phyloP scores from a whole-genome alignment of 35 echinoderm and acorn worm species.

The Nesometra sesokonis region DNA sequence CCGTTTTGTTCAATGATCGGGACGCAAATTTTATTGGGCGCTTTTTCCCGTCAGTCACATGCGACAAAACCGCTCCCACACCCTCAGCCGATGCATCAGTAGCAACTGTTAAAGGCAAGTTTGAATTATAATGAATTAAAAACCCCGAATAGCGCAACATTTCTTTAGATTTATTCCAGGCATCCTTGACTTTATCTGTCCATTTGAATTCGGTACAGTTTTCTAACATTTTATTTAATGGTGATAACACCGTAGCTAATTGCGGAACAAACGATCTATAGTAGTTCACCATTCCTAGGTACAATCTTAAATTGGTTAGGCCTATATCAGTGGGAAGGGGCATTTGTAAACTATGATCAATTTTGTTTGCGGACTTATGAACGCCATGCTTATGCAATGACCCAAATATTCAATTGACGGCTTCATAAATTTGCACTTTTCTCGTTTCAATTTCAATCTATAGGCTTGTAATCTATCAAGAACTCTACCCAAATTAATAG shows the following conservation, averaged over 20 bases:
- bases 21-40: conserved; percentile 31
- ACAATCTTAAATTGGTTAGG: conserved; percentile 7
- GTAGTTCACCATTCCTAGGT: conserved; percentile 23
- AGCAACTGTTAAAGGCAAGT: conserved; percentile 14
- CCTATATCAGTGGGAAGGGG: too few species aligned
- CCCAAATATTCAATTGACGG: too few species aligned
- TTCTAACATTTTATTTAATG: conserved; percentile 7
- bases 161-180: neutral
- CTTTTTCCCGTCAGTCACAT: conserved; percentile 32
- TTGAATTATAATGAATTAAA: conserved; percentile 24
- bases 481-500: too few species aligned
- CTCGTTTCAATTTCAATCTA: too few species aligned
- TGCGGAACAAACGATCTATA: conserved; percentile 12
- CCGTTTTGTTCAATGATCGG: conserved; percentile 13
- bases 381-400: too few species aligned
- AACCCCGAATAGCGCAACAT: conserved; percentile 1
- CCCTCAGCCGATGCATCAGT: conserved; percentile 25
- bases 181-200: neutral
- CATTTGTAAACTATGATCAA: too few species aligned
- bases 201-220: neutral
- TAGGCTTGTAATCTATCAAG: too few species aligned
- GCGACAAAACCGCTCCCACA: conserved; percentile 25
- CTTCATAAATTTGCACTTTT: too few species aligned
- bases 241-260: neutral
- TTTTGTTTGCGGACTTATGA: too few species aligned